These are phyloP conservation scores for Sesamia inferens DNA, from an alignment of 2,888 invertebrate species.

Conservation along the genomic window DNA sequence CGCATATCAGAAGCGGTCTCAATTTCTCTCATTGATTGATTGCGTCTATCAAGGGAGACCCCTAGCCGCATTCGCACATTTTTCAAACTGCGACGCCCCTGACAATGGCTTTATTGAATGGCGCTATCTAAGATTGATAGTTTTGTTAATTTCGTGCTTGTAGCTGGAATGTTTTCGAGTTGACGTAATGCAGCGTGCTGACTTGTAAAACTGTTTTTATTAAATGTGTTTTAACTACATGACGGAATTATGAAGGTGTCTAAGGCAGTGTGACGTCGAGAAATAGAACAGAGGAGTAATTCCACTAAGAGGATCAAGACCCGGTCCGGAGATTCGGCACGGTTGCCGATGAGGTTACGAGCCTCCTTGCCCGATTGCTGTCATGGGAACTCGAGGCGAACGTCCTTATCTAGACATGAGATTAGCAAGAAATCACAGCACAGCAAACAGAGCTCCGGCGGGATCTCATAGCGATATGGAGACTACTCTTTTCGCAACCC, in stretches of 20 bases:
- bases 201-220: background rate
- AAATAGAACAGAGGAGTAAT: background rate
- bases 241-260: background rate
- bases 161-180: constrained; percentile 24
- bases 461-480: no score
- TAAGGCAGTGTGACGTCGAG: no score
- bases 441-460: no score
- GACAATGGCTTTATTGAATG: constrained; percentile 76
- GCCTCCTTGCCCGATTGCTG: no score
- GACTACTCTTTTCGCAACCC: no score
- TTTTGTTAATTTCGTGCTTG: constrained; percentile 68
- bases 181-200: background rate
- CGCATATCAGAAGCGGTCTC: constrained; percentile 71
- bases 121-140: constrained; percentile 69
- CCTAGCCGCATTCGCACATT: constrained; percentile 72
- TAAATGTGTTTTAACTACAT: background rate
- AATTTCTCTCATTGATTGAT: constrained; percentile 79
- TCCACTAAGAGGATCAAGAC: no score
- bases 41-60: constrained; percentile 63
- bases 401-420: no score
- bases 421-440: no score
- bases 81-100: constrained; percentile 73
- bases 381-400: no score
- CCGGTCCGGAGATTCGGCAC: no score
- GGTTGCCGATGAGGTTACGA: no score